Evolutionary conservation across 1,140 invertebrate genomes (phyloP).

Genomic region (Hycleus phaleratus): DNA sequence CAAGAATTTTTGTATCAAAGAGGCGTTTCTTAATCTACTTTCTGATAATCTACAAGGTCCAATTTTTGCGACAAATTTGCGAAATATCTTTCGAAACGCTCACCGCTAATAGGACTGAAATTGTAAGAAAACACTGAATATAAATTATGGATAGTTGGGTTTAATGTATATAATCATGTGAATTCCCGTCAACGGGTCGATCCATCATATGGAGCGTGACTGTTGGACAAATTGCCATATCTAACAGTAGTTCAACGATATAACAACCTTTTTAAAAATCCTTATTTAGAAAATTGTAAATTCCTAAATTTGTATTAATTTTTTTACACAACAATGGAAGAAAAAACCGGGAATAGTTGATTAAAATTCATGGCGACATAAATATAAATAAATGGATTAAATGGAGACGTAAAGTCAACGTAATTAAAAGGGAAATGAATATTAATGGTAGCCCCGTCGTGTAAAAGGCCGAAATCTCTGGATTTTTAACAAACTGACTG

Average conservation of each 20-base stretch:
- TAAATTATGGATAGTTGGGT: not conserved
- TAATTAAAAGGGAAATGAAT: constrained; percentile 39
- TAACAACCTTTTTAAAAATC: not conserved
- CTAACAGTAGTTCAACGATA: not conserved
- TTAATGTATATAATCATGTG: constrained; percentile 17
- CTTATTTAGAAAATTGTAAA: not conserved
- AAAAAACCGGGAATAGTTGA: constrained; percentile 9
- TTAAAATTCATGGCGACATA: constrained; percentile 39
- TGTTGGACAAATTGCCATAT: constrained; percentile 19
- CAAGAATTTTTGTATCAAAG: no score
- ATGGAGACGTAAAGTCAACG: constrained; percentile 35
- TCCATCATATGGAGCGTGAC: constrained; percentile 18
- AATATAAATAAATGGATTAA: constrained; percentile 40
- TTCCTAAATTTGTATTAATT: not conserved
- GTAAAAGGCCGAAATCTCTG: constrained; percentile 26
- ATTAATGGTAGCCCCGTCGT: constrained; percentile 29
- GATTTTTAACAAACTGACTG: not conserved
- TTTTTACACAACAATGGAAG: constrained; percentile 10
- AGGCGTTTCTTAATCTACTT: no score
- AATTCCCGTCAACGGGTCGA: constrained; percentile 12
- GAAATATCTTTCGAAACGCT: no score
- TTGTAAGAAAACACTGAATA: no score
- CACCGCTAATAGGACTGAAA: no score
- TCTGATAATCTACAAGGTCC: no score
- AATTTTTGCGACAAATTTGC: no score